Conservation (phyloP, 2,113 vertebrate species). For the Otocyon megalotis region DNA sequence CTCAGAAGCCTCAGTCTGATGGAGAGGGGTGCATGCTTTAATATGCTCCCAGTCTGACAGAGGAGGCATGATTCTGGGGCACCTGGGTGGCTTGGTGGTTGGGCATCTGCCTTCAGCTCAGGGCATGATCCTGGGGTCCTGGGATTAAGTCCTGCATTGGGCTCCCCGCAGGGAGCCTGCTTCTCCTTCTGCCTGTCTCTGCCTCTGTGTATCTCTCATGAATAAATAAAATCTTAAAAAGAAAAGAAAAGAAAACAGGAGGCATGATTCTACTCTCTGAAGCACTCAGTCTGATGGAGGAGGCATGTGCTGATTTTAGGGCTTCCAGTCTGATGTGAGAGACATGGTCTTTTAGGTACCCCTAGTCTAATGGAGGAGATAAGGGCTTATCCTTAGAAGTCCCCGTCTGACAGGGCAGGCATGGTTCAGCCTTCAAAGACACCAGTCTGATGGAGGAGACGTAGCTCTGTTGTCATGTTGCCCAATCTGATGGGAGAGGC, state of each 20-base stretch:
- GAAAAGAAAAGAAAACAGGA: not conserved
- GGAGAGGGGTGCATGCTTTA: rapidly evolving
- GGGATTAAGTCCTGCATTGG: no score
- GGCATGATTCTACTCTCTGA: not conserved
- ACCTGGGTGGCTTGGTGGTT: no score
- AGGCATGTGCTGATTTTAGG: rapidly evolving
- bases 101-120: no score
- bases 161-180: no score
- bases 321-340: not conserved
- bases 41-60: not conserved
- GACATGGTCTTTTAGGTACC: rapidly evolving
- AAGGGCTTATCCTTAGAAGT: no score
- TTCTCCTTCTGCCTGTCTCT: no score
- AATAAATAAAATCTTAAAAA: no score
- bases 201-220: no score
- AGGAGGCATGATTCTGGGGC: not conserved
- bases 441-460: not conserved
- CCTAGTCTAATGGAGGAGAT: not conserved
- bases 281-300: no score
- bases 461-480: no score
- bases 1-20: not conserved
- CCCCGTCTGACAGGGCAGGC: no score
- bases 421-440: not conserved
- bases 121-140: no score
- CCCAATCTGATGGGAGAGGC: not conserved